Percentiles rank a stretch among this genome's conserved stretches.
phyloP scores from a whole-genome alignment of 2,113 vertebrate species.

The Ptilorrhoa leucosticta region DNA sequence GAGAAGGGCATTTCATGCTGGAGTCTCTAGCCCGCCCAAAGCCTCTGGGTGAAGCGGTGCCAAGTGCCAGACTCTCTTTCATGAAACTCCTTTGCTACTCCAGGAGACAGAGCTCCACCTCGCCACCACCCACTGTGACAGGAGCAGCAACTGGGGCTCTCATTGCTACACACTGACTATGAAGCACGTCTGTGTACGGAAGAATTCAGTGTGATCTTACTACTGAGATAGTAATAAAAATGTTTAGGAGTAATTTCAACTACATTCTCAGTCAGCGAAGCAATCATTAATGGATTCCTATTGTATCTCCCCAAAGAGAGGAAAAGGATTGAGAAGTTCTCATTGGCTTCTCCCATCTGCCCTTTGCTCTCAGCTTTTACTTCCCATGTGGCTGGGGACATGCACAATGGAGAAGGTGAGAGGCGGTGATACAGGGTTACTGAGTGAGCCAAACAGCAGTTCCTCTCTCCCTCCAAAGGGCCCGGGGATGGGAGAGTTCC shows the following conservation, averaged over 20 bases:
- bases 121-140: slow-evolving; percentile 57
- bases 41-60: slow-evolving; percentile 47
- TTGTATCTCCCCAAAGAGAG: slow-evolving; percentile 73
- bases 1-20: slow-evolving; percentile 65
- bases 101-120: slow-evolving; percentile 48
- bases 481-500: slow-evolving; percentile 73
- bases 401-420: slow-evolving; percentile 77
- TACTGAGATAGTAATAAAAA: slow-evolving; percentile 77
- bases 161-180: slow-evolving; percentile 76
- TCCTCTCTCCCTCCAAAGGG: slow-evolving; percentile 73
- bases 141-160: slow-evolving; percentile 63
- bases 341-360: slow-evolving; percentile 75
- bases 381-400: slow-evolving; percentile 76
- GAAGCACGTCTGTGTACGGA: slow-evolving; percentile 70
- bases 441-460: slow-evolving; percentile 77
- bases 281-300: slow-evolving; percentile 79
- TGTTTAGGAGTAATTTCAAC: slow-evolving; percentile 76
- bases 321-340: slow-evolving; percentile 75
- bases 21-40: slow-evolving; percentile 63
- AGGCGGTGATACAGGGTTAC: slow-evolving; percentile 71
- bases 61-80: slow-evolving; percentile 62
- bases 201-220: slow-evolving; percentile 79
- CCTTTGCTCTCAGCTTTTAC: slow-evolving; percentile 70
- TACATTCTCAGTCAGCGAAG: slow-evolving; percentile 83
- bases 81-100: slow-evolving; percentile 46